A percentile compares a stretch with the other conserved stretches of the same genome.
These are phyloP conservation scores for Helicorthomorpha holstii DNA, from an alignment of 1,140 invertebrate genomes.

Conservation along the genomic window DNA sequence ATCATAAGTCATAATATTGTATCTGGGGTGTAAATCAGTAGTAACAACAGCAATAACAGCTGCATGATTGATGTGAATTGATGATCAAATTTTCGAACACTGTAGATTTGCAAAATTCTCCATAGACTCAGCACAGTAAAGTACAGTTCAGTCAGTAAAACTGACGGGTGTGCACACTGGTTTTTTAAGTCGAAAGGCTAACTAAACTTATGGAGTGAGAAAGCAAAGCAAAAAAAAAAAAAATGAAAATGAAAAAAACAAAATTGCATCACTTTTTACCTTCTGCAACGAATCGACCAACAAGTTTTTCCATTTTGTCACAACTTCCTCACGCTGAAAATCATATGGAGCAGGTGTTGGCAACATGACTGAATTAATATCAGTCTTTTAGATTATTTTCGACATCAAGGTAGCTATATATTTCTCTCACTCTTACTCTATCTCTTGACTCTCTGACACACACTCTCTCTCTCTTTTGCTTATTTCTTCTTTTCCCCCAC, in stretches of 20 bases:
- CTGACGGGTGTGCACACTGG: not conserved
- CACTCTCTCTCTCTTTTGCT: too few relatives aligned
- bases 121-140: not conserved
- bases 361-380: constrained; percentile 22
- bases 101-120: not conserved
- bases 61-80: too few relatives aligned
- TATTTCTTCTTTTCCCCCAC: too few relatives aligned
- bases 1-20: too few relatives aligned
- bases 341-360: constrained; percentile 37
- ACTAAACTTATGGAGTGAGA: not conserved
- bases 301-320: constrained; percentile 71
- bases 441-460: too few relatives aligned
- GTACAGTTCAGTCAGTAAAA: not conserved
- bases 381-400: too few relatives aligned
- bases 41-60: too few relatives aligned
- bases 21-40: too few relatives aligned
- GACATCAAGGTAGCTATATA: too few relatives aligned
- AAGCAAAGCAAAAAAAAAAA: too few relatives aligned
- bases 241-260: too few relatives aligned
- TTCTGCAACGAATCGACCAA: constrained; percentile 44
- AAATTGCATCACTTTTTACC: constrained; percentile 19
- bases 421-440: too few relatives aligned
- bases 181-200: not conserved
- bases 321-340: constrained; percentile 72
- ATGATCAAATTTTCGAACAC: not conserved